A percentile compares a stretch with the other conserved stretches of the same genome.
These are phyloP conservation scores for Cetoscarus ocellatus DNA, from an alignment of 2,797 vertebrate genomes.

Conservation along the genomic window DNA sequence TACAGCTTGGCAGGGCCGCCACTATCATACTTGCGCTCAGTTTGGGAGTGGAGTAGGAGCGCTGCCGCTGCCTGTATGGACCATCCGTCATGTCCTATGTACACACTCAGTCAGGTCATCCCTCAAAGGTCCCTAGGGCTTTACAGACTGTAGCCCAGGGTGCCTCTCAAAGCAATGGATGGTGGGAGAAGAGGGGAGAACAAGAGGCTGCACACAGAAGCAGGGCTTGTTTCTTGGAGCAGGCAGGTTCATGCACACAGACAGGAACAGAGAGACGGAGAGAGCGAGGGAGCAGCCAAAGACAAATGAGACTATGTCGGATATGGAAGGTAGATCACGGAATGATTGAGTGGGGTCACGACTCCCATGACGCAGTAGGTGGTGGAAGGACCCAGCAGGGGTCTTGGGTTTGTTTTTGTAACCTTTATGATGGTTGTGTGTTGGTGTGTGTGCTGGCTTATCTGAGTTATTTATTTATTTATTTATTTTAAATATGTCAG, in stretches of 20 bases:
- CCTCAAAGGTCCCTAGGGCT: constrained; percentile 48
- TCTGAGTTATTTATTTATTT: not conserved
- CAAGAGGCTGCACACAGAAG: constrained; percentile 45
- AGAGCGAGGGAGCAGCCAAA: constrained; percentile 34
- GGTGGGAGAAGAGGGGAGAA: constrained; percentile 32
- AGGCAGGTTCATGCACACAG: constrained; percentile 39
- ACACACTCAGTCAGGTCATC: constrained; percentile 69
- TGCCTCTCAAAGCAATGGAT: constrained; percentile 41
- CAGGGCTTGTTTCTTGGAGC: constrained; percentile 20
- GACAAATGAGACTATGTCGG: constrained; percentile 60
- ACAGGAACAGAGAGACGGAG: constrained; percentile 36
- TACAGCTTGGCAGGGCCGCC: constrained; percentile 58
- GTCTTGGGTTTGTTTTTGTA: constrained; percentile 55
- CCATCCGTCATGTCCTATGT: constrained; percentile 72
- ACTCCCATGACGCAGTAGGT: constrained; percentile 58
- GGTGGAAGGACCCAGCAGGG: constrained; percentile 52
- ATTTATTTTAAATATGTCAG: no score
- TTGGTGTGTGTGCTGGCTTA: constrained; percentile 31
- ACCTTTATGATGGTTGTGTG: constrained; percentile 30
- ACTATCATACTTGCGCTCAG: constrained; percentile 58
- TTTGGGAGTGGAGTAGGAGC: constrained; percentile 61
- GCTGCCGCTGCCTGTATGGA: constrained; percentile 48
- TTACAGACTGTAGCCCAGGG: constrained; percentile 49
- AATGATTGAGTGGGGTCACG: constrained; percentile 64
- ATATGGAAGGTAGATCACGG: constrained; percentile 58